Evolutionary conservation across 1,140 invertebrate species (phyloP), one percentile per base, ranked within the genome.

Genomic region (Limonius californicus): DNA sequence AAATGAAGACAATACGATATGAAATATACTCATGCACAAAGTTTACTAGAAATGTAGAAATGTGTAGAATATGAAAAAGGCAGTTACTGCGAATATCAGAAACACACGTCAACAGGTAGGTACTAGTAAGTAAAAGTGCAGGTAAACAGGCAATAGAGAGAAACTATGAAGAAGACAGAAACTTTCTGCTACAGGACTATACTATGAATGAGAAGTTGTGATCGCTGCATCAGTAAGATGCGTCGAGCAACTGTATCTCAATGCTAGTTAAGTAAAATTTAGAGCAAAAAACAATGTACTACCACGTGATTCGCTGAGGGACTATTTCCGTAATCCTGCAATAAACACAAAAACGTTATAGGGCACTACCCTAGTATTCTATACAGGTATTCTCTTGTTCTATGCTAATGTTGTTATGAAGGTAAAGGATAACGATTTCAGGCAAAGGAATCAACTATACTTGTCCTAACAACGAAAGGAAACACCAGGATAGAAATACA

Each of bases 261-360:
- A 39, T 61, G 67, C 62, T 39, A 39, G 58, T 61, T 67, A 65
- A 62, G 68, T 61, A 65, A 69, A 67, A 74, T 66, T 62, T 70
- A 74, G 70, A 73, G 69, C 65, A 68, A 70, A 67, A 74, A 74
- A 71, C 61, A 72, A 72, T 73, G 79, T 79, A 79, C 78, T 80
- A 80, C 78, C 78, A 76, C 77, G 74, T 78, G 75, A 77, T 79
- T 79, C 66, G 75, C 72, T 71, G 75, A 74, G 65, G 74, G 74
- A 70, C 75, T 77, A 76, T 77, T 77, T 74, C 75, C 75, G 70
- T 76, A 77, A 70, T 72, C 75, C 75, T 77, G 75, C 75, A 77
- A 77, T 71, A 72, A 69, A 75, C 66, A 68, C 67, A 72, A 61
- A 69, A 67, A 55, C 64, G 58, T 68, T 64, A 70, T 66, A 64